Conservation (phyloP, 2,113 vertebrate genomes). For the Coptodon bakossiorum region DNA sequence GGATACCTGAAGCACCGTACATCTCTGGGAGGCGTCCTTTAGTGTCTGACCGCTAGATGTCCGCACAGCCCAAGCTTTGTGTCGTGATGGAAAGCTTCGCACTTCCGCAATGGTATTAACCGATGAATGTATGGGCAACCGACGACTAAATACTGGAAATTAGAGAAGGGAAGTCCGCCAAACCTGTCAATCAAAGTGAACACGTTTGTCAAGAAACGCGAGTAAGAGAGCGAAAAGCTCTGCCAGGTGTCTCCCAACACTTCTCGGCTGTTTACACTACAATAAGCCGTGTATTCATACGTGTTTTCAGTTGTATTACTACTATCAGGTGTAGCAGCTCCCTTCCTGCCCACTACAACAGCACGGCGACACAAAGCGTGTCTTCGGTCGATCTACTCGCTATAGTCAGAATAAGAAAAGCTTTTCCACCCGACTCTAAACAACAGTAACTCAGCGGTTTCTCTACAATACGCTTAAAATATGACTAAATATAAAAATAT, state of each 20-base stretch:
- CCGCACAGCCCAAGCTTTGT: slow-evolving; percentile 4
- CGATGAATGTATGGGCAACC: slow-evolving; percentile 10
- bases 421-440: background rate
- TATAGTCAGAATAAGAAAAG: background rate
- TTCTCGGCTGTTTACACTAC: background rate
- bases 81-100: background rate
- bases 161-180: background rate
- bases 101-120: slow-evolving; percentile 60
- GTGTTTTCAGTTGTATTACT: background rate
- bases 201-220: background rate
- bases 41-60: slow-evolving; percentile 44
- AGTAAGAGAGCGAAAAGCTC: background rate
- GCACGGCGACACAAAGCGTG: background rate
- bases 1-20: slow-evolving; percentile 73
- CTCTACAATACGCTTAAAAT: background rate
- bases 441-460: background rate
- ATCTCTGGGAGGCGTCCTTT: slow-evolving; percentile 37
- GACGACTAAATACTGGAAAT: background rate
- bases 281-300: background rate
- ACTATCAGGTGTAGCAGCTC: slow-evolving; percentile 1
- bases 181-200: slow-evolving; percentile 22
- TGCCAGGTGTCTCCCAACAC: background rate
- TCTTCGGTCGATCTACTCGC: background rate
- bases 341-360: background rate
- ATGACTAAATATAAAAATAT: background rate